Base-by-base conservation (phyloP, 2,113 vertebrate species). In the Ailurus styani region DNA sequence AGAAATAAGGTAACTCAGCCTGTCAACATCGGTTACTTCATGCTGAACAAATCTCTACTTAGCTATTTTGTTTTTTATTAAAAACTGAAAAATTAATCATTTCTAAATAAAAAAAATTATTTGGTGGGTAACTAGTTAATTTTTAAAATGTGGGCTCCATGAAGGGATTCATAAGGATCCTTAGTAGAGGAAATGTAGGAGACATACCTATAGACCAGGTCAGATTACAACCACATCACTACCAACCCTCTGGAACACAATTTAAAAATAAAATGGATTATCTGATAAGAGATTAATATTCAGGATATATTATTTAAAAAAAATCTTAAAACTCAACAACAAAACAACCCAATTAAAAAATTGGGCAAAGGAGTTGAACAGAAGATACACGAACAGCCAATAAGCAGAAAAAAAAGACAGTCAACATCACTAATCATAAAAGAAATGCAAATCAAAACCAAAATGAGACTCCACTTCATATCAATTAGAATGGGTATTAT, bases 191-290 rank as follows among this genome's bases (percentile, higher is more conserved):
- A 96, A 83, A 95, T 42, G 23, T 55, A 88, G 66, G 29, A 83
- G 50, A 68, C 47, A 57, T 34, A 81, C 10, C 27, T 54, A 94
- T 14, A 57, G 7, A 87, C 34, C 27, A 77, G 7, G 40, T 87
- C 66, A 91, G 34, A 94, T 83, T 64, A 91, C 0, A 91, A 31
- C 31, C 27, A 95, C 9, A n/a, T 23, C n/a, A 81, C 29, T 31
- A 93, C 50, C 62, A 78, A 85, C 8, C 3, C n/a, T 91, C 81
- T 93, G 29, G 47, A 90, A 87, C 27, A 85, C 8, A 18, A 90
- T 77, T 87, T 91, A 90, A 81, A 95, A 95, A 73, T 64, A 64
- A 90, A 91, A 83, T 87, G 57, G 8, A n/a, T 34, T 89, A 73
- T 82, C 29, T 81, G 45, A 62, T 34, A 37, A 60, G 2, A 21